Evolutionary conservation across 2,888 invertebrate genomes (phyloP).

Genomic region (Drosophila eohydei): DNA sequence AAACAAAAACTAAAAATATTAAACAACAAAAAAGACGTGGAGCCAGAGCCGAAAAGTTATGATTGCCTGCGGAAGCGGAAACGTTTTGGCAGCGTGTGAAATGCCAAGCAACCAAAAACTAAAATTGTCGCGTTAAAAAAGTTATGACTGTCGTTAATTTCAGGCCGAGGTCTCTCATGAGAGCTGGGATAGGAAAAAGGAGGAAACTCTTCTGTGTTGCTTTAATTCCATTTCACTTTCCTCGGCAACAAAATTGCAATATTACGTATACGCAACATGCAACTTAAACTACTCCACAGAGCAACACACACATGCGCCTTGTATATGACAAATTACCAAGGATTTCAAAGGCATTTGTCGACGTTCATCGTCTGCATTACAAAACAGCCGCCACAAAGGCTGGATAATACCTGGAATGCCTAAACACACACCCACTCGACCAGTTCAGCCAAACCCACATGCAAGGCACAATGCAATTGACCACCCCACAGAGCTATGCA

Average conservation of each 20-base stretch:
- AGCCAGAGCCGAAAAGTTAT: conserved; percentile 59
- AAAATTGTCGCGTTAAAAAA: conserved; percentile 70
- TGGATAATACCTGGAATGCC: conserved; percentile 20
- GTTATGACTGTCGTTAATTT: conserved; percentile 71
- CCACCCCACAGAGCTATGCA: conserved; percentile 39
- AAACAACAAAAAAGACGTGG: neutral
- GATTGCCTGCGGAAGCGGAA: conserved; percentile 73
- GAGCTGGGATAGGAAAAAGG: conserved; percentile 14
- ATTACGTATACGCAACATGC: conserved; percentile 35
- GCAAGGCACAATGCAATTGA: conserved; percentile 44
- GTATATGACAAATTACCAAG: conserved; percentile 70
- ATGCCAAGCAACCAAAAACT: conserved; percentile 67
- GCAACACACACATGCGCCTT: neutral
- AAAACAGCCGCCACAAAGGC: conserved; percentile 26
- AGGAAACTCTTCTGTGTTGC: conserved; percentile 20
- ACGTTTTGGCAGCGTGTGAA: conserved; percentile 78
- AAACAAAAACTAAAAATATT: conserved; percentile 14
- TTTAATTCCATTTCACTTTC: conserved; percentile 60
- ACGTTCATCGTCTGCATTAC: conserved; percentile 72
- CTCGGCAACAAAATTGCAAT: conserved; percentile 4
- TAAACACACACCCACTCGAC: conserved; percentile 2
- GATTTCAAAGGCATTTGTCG: conserved; percentile 61
- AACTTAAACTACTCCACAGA: conserved; percentile 27
- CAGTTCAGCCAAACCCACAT: conserved; percentile 6
- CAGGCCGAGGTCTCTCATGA: conserved; percentile 22